Conservation (phyloP, 1,140 invertebrate genomes). For the Octopus bimaculoides region DNA sequence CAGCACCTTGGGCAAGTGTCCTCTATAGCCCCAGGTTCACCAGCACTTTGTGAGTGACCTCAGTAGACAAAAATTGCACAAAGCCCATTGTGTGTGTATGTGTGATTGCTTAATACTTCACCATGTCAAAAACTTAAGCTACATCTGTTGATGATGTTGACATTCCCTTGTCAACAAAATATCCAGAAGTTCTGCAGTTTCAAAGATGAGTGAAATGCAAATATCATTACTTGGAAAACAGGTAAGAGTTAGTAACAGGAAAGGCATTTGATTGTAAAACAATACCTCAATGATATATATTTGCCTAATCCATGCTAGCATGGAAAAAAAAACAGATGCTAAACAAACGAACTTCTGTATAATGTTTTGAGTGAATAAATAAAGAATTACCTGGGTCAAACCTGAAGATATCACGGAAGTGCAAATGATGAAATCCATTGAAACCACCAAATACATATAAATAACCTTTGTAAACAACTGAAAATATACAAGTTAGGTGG, state of each 20-base stretch:
- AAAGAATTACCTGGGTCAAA: slow-evolving; percentile 63
- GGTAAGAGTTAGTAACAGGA: not conserved
- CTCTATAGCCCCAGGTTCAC: no score
- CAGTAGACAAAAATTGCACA: no score
- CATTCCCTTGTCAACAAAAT: no score
- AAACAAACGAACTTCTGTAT: not conserved
- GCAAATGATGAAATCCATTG: slow-evolving; percentile 70
- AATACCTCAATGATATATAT: not conserved
- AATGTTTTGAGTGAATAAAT: not conserved
- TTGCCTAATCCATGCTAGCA: not conserved
- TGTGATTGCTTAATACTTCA: no score
- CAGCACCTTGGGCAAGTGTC: no score
- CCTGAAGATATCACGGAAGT: slow-evolving; percentile 79
- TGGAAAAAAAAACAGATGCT: slow-evolving; percentile 17
- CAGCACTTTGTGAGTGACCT: no score
- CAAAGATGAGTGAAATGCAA: no score
- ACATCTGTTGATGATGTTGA: no score
- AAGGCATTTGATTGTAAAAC: not conserved
- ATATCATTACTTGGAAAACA: not conserved
- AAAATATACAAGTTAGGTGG: slow-evolving; percentile 40
- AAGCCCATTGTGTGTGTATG: no score
- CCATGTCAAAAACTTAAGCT: no score
- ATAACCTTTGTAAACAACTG: slow-evolving; percentile 72
- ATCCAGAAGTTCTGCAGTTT: no score
- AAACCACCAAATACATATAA: slow-evolving; percentile 88